A percentile compares a stretch with the other conserved stretches of the same genome.
Conservation (phyloP, 1,140 invertebrate species). For the Stegodyphus dumicola region DNA sequence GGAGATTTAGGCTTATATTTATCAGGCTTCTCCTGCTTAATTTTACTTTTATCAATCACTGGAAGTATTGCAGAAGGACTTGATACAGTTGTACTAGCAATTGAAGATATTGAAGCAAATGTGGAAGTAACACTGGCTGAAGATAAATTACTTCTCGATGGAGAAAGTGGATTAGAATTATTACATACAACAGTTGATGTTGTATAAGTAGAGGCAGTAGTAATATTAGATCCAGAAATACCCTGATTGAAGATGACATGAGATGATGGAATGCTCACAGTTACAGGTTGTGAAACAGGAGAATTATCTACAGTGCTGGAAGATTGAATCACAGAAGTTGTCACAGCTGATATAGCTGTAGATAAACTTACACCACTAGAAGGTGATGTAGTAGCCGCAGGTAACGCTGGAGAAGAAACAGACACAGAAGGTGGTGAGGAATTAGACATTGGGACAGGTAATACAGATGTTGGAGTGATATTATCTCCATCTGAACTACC, state of each 20-base stretch:
- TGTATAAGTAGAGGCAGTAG: constrained; percentile 29
- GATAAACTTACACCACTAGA: constrained; percentile 18
- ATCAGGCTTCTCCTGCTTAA: constrained; percentile 62
- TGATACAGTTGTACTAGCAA: constrained; percentile 31
- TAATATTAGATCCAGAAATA: constrained; percentile 8
- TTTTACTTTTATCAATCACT: constrained; percentile 58
- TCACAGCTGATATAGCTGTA: constrained; percentile 46
- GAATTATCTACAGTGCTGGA: constrained; percentile 36
- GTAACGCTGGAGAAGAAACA: constrained; percentile 21
- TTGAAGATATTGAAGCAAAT: constrained; percentile 26
- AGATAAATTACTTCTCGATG: constrained; percentile 26
- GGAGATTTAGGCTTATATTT: constrained; percentile 63
- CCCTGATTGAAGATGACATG: constrained; percentile 57
- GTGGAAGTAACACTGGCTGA: constrained; percentile 31
- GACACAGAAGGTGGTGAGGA: constrained; percentile 2
- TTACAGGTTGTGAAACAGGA: constrained; percentile 35
- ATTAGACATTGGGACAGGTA: constrained; percentile 21
- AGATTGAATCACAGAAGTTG: constrained; percentile 60
- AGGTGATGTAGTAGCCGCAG: neutral
- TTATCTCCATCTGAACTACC: constrained; percentile 29
- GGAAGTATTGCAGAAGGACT: constrained; percentile 27
- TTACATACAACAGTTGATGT: constrained; percentile 35
- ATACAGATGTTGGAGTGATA: constrained; percentile 3
- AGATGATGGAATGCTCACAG: constrained; percentile 54
- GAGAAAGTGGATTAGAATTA: constrained; percentile 45